Evolutionary conservation across 1,140 invertebrate species (phyloP).

Genomic region (Bradynema listronoti): DNA sequence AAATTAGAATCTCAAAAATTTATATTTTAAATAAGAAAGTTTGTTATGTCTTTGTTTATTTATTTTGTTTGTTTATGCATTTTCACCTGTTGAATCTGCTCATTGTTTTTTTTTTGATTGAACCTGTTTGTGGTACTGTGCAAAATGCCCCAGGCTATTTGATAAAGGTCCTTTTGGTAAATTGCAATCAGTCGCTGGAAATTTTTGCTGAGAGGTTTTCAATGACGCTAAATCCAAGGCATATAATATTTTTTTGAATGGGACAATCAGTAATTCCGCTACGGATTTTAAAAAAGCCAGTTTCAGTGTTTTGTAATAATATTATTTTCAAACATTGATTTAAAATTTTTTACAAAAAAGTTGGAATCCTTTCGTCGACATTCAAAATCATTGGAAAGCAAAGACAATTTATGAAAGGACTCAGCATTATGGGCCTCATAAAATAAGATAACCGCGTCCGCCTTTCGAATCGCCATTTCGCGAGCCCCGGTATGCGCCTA

Average conservation of each 20-base stretch:
- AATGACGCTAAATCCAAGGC: neutral
- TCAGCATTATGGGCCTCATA: conserved; percentile 24
- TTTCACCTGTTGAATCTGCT: neutral
- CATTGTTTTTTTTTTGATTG: neutral
- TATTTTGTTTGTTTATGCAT: neutral
- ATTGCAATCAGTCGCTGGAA: too few species aligned
- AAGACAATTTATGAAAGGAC: conserved; percentile 19
- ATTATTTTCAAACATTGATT: too few species aligned
- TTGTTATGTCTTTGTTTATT: neutral
- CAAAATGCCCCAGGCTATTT: too few species aligned
- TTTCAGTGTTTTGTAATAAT: too few species aligned
- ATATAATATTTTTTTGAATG: neutral
- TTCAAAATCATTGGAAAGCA: conserved; percentile 21
- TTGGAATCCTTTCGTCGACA: conserved; percentile 11
- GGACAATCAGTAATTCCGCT: neutral
- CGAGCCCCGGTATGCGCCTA: conserved; percentile 22
- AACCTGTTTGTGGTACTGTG: too few species aligned
- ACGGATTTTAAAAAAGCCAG: conserved; percentile 9
- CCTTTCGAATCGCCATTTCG: conserved; percentile 29
- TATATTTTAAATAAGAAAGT: neutral
- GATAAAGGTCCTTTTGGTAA: too few species aligned
- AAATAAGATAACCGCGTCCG: conserved; percentile 24
- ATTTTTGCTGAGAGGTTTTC: too few species aligned
- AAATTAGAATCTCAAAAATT: neutral
- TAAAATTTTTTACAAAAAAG: too few species aligned